Percentiles rank a stretch among this genome's conserved stretches.
phyloP scores from a whole-genome alignment of 2,888 invertebrate species.

The Mesochorus sp. region DNA sequence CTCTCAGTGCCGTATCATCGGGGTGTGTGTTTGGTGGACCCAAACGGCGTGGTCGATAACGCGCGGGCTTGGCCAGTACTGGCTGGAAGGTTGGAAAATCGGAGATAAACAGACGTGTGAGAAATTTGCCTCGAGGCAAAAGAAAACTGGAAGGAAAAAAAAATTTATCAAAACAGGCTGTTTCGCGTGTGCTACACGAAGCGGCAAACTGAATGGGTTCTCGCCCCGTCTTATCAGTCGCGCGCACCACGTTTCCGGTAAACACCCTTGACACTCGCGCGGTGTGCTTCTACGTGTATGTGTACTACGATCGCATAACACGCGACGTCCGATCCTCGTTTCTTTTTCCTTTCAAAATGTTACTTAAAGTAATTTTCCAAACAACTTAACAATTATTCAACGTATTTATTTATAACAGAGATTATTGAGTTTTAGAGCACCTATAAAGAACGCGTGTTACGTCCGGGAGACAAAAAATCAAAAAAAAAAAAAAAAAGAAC shows the following conservation, averaged over 20 bases:
- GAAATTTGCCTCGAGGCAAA: neutral
- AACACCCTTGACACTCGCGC: slow-evolving; percentile 68
- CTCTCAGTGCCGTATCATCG: slow-evolving; percentile 49
- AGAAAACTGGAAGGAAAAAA: neutral
- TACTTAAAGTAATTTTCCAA: too few relatives aligned
- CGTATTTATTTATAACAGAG: neutral
- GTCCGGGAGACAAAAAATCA: neutral
- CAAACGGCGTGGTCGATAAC: slow-evolving; percentile 59
- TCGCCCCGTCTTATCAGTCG: slow-evolving; percentile 40
- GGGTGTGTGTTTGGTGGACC: slow-evolving; percentile 47
- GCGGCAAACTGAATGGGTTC: slow-evolving; percentile 22
- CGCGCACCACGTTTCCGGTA: slow-evolving; percentile 67
- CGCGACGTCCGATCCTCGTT: slow-evolving; percentile 43
- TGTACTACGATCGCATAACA: slow-evolving; percentile 26
- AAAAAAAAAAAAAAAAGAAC: neutral
- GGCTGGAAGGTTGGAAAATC: neutral
- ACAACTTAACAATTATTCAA: too few relatives aligned
- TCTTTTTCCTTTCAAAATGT: neutral
- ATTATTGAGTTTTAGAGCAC: neutral
- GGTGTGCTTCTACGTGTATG: slow-evolving; percentile 5
- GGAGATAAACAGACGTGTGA: neutral
- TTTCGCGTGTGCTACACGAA: neutral
- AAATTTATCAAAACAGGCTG: neutral
- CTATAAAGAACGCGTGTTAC: neutral
- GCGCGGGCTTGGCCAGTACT: slow-evolving; percentile 52